Percentiles rank a stretch among this genome's conserved stretches.
Evolutionary conservation across 2,113 vertebrate species (phyloP).

Genomic region (Eulemur rufifrons): DNA sequence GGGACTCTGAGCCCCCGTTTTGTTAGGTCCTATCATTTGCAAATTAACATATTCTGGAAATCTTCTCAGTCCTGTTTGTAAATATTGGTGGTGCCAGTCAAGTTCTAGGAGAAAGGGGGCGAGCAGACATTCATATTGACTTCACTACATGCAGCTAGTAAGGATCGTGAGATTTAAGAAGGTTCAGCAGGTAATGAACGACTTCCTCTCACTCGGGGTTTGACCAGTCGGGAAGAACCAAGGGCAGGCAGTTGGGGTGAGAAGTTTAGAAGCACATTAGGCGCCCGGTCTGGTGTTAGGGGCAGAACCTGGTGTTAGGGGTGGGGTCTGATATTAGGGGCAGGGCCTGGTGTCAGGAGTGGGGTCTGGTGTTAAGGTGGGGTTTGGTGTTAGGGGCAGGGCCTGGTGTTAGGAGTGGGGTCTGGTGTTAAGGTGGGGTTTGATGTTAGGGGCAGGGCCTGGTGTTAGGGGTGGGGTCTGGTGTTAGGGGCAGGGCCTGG

Average conservation of each 20-base stretch:
- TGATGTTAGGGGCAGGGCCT: rapidly evolving
- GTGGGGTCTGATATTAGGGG: rapidly evolving
- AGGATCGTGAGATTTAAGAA: background rate
- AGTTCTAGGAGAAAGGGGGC: background rate
- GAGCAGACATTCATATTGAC: rapidly evolving
- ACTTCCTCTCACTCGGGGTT: too few species aligned
- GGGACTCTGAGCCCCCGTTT: rapidly evolving
- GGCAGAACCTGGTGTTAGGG: background rate
- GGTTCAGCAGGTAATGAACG: rapidly evolving
- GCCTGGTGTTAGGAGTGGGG: rapidly evolving
- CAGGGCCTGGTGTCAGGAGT: rapidly evolving
- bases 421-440: too few species aligned
- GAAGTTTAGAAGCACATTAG: background rate
- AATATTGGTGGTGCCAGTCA: background rate
- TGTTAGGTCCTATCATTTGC: background rate
- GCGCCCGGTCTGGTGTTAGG: rapidly evolving
- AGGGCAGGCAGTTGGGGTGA: too few species aligned
- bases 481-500: too few species aligned
- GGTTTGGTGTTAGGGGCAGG: background rate
- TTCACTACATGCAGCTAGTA: rapidly evolving
- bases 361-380: background rate
- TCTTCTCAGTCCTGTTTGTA: background rate
- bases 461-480: background rate
- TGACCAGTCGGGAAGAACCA: background rate
- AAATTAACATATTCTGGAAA: background rate